A percentile compares a stretch with the other conserved stretches of the same genome.
These are phyloP conservation scores for Hesperia comma DNA, from an alignment of 2,888 invertebrate genomes.

Conservation along the genomic window DNA sequence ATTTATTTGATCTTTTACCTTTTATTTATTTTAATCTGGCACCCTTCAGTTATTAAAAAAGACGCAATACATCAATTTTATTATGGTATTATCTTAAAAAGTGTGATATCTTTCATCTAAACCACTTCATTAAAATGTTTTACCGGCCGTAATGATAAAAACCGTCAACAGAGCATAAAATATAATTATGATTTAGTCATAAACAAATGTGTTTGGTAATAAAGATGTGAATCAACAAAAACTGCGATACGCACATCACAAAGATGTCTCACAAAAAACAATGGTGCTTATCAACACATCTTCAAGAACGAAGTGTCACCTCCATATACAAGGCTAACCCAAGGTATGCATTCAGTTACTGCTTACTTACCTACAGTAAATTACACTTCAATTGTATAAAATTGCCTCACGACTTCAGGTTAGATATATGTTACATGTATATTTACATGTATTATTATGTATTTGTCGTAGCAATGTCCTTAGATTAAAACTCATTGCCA, in stretches of 20 bases:
- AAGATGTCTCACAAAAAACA: constrained; percentile 15
- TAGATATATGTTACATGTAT: constrained; percentile 17
- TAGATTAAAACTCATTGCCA: too few relatives aligned
- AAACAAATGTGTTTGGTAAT: constrained; percentile 3
- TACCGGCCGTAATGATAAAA: neutral
- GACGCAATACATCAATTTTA: too few relatives aligned
- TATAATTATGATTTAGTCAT: neutral
- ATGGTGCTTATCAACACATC: constrained; percentile 32
- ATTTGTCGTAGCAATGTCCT: constrained; percentile 31
- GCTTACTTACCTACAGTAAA: constrained; percentile 1
- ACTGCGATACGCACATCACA: neutral
- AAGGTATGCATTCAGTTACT: constrained; percentile 35
- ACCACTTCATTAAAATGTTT: too few relatives aligned
- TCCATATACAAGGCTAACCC: constrained; percentile 62
- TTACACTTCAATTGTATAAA: constrained; percentile 14
- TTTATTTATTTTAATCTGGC: too few relatives aligned
- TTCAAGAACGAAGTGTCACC: constrained; percentile 51
- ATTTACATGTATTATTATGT: constrained; percentile 37
- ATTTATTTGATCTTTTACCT: too few relatives aligned
- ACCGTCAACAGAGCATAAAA: neutral
- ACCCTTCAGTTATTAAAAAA: too few relatives aligned
- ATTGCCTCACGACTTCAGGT: constrained; percentile 18
- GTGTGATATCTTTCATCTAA: too few relatives aligned
- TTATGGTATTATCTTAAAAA: too few relatives aligned
- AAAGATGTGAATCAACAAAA: constrained; percentile 14